Evolutionary conservation across 2,888 invertebrate species (phyloP), one percentile per base, ranked within the genome.

Genomic region (Synergus itoensis): DNA sequence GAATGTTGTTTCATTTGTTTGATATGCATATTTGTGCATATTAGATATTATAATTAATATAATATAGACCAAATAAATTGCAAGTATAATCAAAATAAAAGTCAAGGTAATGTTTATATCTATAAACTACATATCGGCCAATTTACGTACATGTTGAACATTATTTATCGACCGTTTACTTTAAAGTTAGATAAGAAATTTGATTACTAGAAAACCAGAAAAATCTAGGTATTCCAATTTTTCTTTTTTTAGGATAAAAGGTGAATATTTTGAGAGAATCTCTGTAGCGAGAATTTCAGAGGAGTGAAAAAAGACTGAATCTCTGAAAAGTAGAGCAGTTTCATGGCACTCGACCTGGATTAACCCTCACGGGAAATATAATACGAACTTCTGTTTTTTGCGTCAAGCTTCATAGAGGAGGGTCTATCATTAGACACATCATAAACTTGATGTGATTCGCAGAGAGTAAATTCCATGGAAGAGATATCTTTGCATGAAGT

Each of bases 311-410:
- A 14, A 45, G 16, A 53, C 16, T 4, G n/a, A 69, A n/a, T 48
- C 48, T 28, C n/a, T 28, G 14, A 69, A 21, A 69, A 45, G 8
- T 69, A 28, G 48, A 45, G 45, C 69, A 69, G 45, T 36, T 69
- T 69, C n/a, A 28, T 36, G 53, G 4, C 45, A 45, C 77, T 63
- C 57, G 63, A 73, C 73, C 48, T 77, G 14, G 62, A 62, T 62
- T 77, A 73, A 79, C 65, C 28, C 63, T 45, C 77, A 14, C 67
- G 77, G 79, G 43, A 76, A 82, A 77, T 79, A 64, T 69, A 62
- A 64, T 69, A 62, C 18, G 0, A 18, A 28, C 18, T 62, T 62
- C 60, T 18, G 69, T 76, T 63, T 60, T 78, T 63, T 76, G 73
- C 63, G 36, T 41, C n/a, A 75, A 53, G 43, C 63, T 69, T 48